phyloP scores from a whole-genome alignment of 2,888 invertebrate genomes.

The Netelia virgata region DNA sequence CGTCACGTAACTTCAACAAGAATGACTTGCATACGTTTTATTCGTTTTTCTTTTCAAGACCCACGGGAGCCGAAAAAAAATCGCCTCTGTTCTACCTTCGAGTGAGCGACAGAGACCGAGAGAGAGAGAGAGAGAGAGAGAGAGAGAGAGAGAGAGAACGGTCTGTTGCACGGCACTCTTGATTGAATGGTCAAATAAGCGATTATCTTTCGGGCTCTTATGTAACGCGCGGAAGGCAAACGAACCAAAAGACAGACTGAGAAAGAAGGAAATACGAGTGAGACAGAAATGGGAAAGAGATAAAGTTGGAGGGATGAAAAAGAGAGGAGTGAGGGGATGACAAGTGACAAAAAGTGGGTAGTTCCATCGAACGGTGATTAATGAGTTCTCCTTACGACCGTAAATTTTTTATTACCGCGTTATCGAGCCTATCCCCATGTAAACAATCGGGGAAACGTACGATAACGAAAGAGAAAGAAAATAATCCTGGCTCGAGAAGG shows the following conservation, averaged over 20 bases:
- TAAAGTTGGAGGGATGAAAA: no score
- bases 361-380: slow-evolving; percentile 81
- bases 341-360: slow-evolving; percentile 48
- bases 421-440: not conserved
- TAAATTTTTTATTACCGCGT: slow-evolving; percentile 41
- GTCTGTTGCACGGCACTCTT: slow-evolving; percentile 48
- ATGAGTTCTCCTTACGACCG: slow-evolving; percentile 66
- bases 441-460: no score
- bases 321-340: slow-evolving; percentile 47
- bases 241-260: no score
- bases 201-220: slow-evolving; percentile 76
- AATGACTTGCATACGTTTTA: slow-evolving; percentile 56
- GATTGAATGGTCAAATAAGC: slow-evolving; percentile 81
- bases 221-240: not conserved
- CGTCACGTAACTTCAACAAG: slow-evolving; percentile 64
- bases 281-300: slow-evolving; percentile 43
- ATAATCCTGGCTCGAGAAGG: no score
- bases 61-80: slow-evolving; percentile 43
- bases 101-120: slow-evolving; percentile 13
- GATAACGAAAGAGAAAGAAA: no score
- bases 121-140: slow-evolving; percentile 18
- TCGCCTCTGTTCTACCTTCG: slow-evolving; percentile 23
- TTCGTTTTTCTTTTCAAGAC: slow-evolving; percentile 27
- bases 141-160: slow-evolving; percentile 26
- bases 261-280: not conserved